Conservation (phyloP, 1,140 invertebrate species). For the Psilanteris sp. region DNA sequence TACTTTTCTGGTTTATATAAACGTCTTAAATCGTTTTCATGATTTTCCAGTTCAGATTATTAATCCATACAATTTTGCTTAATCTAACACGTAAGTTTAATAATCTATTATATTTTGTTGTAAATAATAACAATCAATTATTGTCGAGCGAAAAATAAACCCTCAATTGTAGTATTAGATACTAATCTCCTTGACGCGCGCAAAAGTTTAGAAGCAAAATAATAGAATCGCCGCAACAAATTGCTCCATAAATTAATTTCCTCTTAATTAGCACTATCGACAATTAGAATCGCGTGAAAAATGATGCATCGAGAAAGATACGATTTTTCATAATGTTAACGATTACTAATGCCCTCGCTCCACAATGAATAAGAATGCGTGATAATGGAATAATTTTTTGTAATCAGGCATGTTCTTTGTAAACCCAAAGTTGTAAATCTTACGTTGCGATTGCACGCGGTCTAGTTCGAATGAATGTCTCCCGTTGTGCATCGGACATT, state of each 20-base stretch:
- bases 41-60: no score
- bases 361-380: slow-evolving; percentile 46
- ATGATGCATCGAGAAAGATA: slow-evolving; percentile 4
- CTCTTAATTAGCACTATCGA: slow-evolving; percentile 32
- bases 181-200: no score
- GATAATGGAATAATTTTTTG: slow-evolving; percentile 53
- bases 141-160: no score
- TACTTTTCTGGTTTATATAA: no score
- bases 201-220: no score
- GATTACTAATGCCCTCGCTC: slow-evolving; percentile 39
- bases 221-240: not conserved
- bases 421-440: slow-evolving; percentile 31
- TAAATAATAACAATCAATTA: no score
- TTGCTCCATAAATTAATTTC: slow-evolving; percentile 39
- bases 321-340: slow-evolving; percentile 33
- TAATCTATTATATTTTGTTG: no score
- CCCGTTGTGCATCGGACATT: slow-evolving; percentile 54
- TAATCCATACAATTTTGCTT: no score
- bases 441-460: slow-evolving; percentile 31
- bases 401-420: slow-evolving; percentile 31
- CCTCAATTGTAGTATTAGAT: no score
- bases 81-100: no score
- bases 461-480: slow-evolving; percentile 57
- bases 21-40: no score
- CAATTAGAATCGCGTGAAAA: slow-evolving; percentile 38